phyloP scores from a whole-genome alignment of 2,797 vertebrate genomes.

The Rhinophrynus dorsalis region DNA sequence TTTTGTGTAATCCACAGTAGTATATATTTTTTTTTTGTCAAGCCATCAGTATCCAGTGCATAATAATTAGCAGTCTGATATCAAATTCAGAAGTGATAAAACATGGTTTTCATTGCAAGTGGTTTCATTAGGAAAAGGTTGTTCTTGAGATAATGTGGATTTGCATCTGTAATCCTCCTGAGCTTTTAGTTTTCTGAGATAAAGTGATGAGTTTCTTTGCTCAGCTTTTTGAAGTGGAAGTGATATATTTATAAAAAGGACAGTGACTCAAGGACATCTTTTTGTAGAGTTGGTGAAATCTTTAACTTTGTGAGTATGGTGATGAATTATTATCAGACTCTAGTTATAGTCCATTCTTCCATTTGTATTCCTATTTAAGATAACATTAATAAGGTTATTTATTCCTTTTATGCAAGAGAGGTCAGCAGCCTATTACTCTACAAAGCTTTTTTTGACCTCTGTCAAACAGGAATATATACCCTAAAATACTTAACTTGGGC shows the following conservation, averaged over 20 bases:
- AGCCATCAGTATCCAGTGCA: background rate
- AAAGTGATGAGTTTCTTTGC: constrained; percentile 27
- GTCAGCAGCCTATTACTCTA: no score
- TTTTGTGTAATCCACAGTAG: constrained; percentile 23
- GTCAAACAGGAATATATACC: no score
- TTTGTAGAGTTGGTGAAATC: constrained; percentile 13
- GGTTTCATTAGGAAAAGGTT: constrained; percentile 38
- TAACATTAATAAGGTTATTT: no score
- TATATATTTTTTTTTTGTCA: background rate
- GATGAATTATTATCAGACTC: constrained; percentile 10
- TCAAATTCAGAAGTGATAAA: constrained; percentile 31
- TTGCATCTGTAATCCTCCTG: constrained; percentile 43
- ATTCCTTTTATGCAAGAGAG: no score
- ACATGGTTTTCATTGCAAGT: constrained; percentile 28
- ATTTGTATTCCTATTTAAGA: no score
- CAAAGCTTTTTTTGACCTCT: no score
- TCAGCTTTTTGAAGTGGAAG: constrained; percentile 38
- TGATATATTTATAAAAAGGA: constrained; percentile 44
- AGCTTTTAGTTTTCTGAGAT: constrained; percentile 40
- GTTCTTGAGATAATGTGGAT: constrained; percentile 40
- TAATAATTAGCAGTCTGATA: constrained; percentile 30
- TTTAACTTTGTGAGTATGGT: constrained; percentile 2
- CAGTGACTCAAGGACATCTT: constrained; percentile 39
- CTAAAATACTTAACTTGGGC: no score
- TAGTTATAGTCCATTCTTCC: background rate